Evolutionary conservation across 1,140 invertebrate genomes (phyloP), one percentile per base, ranked within the genome.

Genomic region (Colletes gigas): DNA sequence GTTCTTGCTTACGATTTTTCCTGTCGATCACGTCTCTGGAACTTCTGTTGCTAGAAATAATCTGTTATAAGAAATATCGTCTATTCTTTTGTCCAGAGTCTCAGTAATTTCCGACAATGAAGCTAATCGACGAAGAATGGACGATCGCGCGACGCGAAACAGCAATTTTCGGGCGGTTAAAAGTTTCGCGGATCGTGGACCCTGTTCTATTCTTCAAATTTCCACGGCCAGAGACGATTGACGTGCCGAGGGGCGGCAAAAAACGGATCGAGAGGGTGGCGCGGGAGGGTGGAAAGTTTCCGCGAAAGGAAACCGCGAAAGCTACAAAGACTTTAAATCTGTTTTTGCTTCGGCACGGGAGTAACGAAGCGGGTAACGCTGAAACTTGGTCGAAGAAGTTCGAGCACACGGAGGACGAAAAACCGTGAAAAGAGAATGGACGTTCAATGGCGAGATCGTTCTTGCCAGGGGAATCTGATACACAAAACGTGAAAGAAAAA

Each of bases 271-370:
- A 30, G 17, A 9, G 1, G 44, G 10, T 1, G 30, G 19, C 4
- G 9, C 3, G 17, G n/a, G 0, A 17, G 39, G 19, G n/a, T 44
- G 6, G 39, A 62, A 78, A 72, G 59, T 78, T 79, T 72, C 9
- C 21, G 3, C 12, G 68, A 39, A 41, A 50, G 44, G 54, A 80
- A 67, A 67, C 70, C 78, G 44, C 54, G 52, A 44, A 17, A 60
- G 67, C 67, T 77, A 73, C 82, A 52, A 75, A 72, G 82, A 77
- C 83, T 77, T 50, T 77, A 84, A 81, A 81, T 81, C 78, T 77
- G 72, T 72, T 72, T 67, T 77, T 66, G 14, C 54, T 21, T 30
- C 66, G 44, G 6, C 55, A 17, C 52, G 54, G 44, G 30, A 19
- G 44, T 84, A 84, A 85, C 78, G 68, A 81, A 81, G 82, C 78